A percentile compares a stretch with the other conserved stretches of the same genome.
Conservation (phyloP, 2,113 vertebrate species). For the Pongo pygmaeus region DNA sequence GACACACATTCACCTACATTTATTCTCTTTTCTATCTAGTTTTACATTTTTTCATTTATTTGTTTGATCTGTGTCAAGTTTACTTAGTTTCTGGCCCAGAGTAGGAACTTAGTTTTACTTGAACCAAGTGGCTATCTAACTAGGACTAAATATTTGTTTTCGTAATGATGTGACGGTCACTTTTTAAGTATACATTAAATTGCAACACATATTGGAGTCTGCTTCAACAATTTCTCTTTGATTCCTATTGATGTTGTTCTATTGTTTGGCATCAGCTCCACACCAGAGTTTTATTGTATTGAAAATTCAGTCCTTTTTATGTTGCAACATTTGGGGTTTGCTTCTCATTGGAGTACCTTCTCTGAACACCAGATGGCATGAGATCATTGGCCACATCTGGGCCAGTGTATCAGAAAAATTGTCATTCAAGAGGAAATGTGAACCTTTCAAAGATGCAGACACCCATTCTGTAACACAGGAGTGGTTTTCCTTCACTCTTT, state of each 20-base stretch:
- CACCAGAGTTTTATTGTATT: fast-evolving
- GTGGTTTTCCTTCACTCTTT: fast-evolving
- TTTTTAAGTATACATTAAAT: not conserved
- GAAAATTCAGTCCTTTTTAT: not conserved
- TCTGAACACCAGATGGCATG: conserved; percentile 48
- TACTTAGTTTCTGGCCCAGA: not conserved
- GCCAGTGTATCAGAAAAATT: not conserved
- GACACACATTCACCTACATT: not conserved
- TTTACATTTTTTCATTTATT: not conserved
- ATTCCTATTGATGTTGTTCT: fast-evolving
- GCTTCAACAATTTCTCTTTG: not conserved
- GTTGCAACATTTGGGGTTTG: not conserved
- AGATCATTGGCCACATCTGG: not conserved
- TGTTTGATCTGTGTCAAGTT: not conserved
- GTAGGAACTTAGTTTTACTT: not conserved
- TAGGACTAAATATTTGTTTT: not conserved
- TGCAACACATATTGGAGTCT: fast-evolving
- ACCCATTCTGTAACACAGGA: fast-evolving
- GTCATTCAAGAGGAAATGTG: not conserved
- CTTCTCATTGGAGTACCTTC: not conserved
- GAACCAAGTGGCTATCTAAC: not conserved
- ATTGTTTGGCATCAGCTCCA: not conserved
- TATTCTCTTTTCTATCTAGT: not conserved
- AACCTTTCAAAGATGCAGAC: not conserved
- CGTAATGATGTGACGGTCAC: not conserved